Evolutionary conservation across 2,797 vertebrate genomes (phyloP), one percentile per base, ranked within the genome.

Genomic region (Crypturellus tataupa): DNA sequence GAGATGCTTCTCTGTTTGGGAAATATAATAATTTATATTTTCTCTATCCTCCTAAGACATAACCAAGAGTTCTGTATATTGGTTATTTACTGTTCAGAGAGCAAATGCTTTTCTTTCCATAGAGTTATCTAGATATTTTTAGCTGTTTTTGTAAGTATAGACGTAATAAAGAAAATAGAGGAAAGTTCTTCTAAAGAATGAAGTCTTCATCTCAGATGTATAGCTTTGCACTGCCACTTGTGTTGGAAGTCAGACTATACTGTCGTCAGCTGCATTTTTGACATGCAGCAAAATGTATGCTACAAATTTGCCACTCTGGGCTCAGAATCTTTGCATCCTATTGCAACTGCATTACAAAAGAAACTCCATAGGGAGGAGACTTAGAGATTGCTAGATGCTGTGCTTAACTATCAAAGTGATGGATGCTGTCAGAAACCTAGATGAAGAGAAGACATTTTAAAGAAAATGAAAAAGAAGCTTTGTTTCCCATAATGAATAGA

Each of bases 361-460:
- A 91, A 89, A 29, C 87, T 94, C 91, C 9, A 0, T 68, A 60
- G 94, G 86, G 92, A 95, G 64, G 89, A 88, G 53, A 69, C 77
- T 75, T 53, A 56, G 39, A 55, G 49, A 92, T 85, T 94, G 76
- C 72, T 94, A 21, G 79, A 80, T 90, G 87, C 95, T 91, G 73
- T 95, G 89, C 92, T 94, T 1, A 1, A 9, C 93, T 88, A 33
- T 95, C 83, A 93, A 92, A 90, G 53, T 96, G 95, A 96, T 93
- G 90, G 84, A 80, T 94, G 93, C 93, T 95, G 95, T 95, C 95
- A 96, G 65, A 94, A 92, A 75, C 46, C 64, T 21, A 85, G 70
- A 77, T 88, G 92, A 93, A 85, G 80, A 93, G 82, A 93, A 93
- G 94, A 91, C 84, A 93, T 63, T 79, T 95, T 51, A 94, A 96